Base-by-base conservation (phyloP, 64 coral and sea anemone genomes). In the Actinia tenebrosa region DNA sequence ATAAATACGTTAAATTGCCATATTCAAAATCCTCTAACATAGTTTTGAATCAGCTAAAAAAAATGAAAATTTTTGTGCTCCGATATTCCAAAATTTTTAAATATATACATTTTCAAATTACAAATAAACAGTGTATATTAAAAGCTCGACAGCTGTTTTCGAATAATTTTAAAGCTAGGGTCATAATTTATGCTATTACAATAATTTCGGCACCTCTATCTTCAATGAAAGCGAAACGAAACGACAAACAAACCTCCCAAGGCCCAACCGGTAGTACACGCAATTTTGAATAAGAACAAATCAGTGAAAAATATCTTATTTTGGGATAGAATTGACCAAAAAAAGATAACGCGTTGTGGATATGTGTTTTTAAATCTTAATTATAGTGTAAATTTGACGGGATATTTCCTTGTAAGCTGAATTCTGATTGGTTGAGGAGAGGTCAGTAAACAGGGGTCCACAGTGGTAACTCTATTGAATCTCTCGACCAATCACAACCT, bases 381-480 rank as follows among this genome's bases (percentile, higher is more conserved):
- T 75, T 16, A 30, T 14, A 42, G 7, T 42, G 11, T 75, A 42
- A 75, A 75, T 15, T 75, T 75, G 69, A 75, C n/a, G 27, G 69
- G 69, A 27, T 13, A 75, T 13, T 75, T 75, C 25, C 10, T 26
- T 30, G 69, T 75, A 75, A 14, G 46, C 44, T 53, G 79, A 16
- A 4, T 16, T 75, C 15, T 81, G 79, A 81, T 81, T 81, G 79
- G 79, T 81, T 16, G 79, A 81, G 50, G 10, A 52, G 7, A 16
- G 45, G 79, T 81, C 79, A 81, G 17, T 81, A 81, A 81, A 45
- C 79, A 81, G 50, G 79, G 45, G 44, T 75, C 23, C 69, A 50
- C 79, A 59, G 3, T 18, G 6, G 83, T 85, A 56, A 85, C 83
- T 64, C 83, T 85, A 64, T 85, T 85, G 20, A 37, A 61, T 23